These are phyloP conservation scores for Rhinichthys klamathensis DNA, from an alignment of 2,113 vertebrate species.

Conservation along the genomic window DNA sequence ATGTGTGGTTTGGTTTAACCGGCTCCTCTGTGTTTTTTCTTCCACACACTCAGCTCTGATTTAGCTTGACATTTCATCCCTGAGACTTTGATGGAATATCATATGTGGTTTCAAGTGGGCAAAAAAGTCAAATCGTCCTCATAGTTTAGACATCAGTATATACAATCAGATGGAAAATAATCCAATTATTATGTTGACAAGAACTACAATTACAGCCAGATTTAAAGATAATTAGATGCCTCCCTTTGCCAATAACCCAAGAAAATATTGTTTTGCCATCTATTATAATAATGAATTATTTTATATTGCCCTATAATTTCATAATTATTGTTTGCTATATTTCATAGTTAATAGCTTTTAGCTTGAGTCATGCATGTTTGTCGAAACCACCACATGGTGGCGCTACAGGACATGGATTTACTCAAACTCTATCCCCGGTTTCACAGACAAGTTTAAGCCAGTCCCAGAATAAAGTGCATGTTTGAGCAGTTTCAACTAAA, in stretches of 20 bases:
- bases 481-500: no score
- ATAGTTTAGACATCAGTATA: neutral
- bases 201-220: slow-evolving; percentile 1
- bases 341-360: neutral
- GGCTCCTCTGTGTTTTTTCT: slow-evolving; percentile 8
- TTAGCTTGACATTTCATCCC: neutral
- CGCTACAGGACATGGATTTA: slow-evolving; percentile 6
- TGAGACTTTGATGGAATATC: neutral
- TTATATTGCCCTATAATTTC: neutral
- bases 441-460: no score
- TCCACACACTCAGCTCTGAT: neutral
- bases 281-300: neutral
- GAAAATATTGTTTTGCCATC: neutral
- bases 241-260: neutral
- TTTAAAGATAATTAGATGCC: neutral
- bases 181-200: slow-evolving; percentile 1
- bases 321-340: neutral
- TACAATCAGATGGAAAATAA: neutral
- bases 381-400: slow-evolving; percentile 33
- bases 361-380: neutral
- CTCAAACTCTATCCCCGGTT: neutral
- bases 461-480: no score
- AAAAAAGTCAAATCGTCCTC: neutral
- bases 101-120: neutral
- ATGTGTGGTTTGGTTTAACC: slow-evolving; percentile 28